These are phyloP conservation scores for Pseudomyrmex dendroicus DNA, from an alignment of 1,140 invertebrate species.

Conservation along the genomic window DNA sequence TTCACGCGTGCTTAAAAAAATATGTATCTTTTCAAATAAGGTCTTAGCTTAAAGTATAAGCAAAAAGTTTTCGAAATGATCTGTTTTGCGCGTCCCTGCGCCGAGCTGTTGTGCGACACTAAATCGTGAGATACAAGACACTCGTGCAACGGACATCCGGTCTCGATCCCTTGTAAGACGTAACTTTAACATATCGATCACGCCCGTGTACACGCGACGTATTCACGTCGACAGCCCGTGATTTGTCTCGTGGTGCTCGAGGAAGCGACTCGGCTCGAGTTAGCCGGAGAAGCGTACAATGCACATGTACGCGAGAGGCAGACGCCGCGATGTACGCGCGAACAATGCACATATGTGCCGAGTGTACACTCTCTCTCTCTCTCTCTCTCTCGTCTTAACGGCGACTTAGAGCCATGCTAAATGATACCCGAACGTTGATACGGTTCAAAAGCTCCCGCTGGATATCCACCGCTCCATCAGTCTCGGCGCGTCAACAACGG, in stretches of 20 bases:
- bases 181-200: conserved; percentile 49
- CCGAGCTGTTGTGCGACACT: not conserved
- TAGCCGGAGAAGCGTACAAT: conserved; percentile 27
- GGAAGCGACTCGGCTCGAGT: conserved; percentile 34
- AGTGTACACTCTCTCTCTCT: not conserved
- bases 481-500: conserved; percentile 50
- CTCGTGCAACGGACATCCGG: not conserved
- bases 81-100: too few species aligned
- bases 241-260: conserved; percentile 38
- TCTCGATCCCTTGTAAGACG: conserved; percentile 17
- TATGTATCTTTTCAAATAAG: too few species aligned
- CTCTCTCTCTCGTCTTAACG: not conserved
- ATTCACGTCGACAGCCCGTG: conserved; percentile 47
- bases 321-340: conserved; percentile 4
- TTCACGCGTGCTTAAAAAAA: too few species aligned
- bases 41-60: too few species aligned
- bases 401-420: conserved; percentile 56
- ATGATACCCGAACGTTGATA: conserved; percentile 58
- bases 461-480: conserved; percentile 55
- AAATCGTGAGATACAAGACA: not conserved
- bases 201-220: conserved; percentile 11
- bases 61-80: too few species aligned
- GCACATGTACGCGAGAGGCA: not conserved
- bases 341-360: conserved; percentile 37
- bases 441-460: conserved; percentile 39